A percentile compares a stretch with the other conserved stretches of the same genome.
phyloP scores from a whole-genome alignment of 2,888 invertebrate genomes.

The Ctena decussata region DNA sequence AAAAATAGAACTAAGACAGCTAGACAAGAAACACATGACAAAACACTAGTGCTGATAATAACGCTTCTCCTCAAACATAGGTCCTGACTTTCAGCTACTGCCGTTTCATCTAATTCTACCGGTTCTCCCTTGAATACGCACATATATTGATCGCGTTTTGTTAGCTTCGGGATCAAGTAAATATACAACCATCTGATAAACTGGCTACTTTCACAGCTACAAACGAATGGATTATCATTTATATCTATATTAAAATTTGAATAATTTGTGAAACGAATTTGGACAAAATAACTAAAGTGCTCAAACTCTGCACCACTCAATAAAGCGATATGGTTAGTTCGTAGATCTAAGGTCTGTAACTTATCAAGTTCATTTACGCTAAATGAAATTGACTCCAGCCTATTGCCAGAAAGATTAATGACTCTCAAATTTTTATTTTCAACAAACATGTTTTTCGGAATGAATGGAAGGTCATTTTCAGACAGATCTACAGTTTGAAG shows the following conservation, averaged over 20 bases:
- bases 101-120: background rate
- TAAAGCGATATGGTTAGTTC: background rate
- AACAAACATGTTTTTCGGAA: background rate
- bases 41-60: background rate
- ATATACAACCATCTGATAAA: background rate
- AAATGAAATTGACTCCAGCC: background rate
- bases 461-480: background rate
- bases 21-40: background rate
- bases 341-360: background rate
- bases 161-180: background rate
- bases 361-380: background rate
- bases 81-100: background rate
- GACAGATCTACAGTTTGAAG: background rate
- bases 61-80: background rate
- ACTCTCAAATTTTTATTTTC: background rate
- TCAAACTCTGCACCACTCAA: background rate
- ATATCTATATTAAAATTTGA: background rate
- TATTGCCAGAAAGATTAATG: background rate
- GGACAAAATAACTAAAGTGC: background rate
- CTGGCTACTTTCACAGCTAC: background rate
- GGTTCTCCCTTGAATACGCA: background rate
- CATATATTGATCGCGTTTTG: background rate
- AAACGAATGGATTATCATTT: background rate
- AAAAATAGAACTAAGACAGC: background rate
- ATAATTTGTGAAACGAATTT: background rate